Conservation (phyloP, 2,888 invertebrate genomes). For the Bugulina stolonifera region DNA sequence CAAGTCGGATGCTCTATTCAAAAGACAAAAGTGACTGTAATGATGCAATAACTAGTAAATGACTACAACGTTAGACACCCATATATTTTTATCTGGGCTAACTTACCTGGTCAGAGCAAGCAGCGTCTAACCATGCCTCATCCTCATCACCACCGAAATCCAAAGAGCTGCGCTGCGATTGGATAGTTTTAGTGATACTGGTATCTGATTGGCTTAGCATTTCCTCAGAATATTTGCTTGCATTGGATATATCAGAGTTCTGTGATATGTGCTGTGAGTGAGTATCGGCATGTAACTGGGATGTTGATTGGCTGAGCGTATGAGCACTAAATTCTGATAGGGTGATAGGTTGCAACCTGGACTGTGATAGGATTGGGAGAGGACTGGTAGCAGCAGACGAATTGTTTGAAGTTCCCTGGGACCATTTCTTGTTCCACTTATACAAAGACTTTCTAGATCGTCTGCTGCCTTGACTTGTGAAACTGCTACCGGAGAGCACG, state of each 20-base stretch:
- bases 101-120: neutral
- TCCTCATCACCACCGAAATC: neutral
- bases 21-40: too few species aligned
- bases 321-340: conserved; percentile 6
- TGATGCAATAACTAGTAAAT: too few species aligned
- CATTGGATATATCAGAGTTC: neutral
- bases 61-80: too few species aligned
- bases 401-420: neutral
- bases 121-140: neutral
- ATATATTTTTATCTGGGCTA: too few species aligned
- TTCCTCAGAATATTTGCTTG: too few species aligned
- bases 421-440: conserved; percentile 18
- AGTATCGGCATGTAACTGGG: neutral
- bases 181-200: too few species aligned
- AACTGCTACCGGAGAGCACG: conserved; percentile 7
- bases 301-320: neutral
- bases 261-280: conserved; percentile 2
- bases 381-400: neutral
- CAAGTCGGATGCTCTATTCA: too few species aligned
- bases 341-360: too few species aligned
- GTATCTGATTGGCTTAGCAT: too few species aligned
- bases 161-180: neutral
- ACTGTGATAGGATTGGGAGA: too few species aligned
- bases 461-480: neutral
- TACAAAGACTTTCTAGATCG: neutral